phyloP scores from a whole-genome alignment of 2,113 vertebrate genomes.

The Rhea americana region DNA sequence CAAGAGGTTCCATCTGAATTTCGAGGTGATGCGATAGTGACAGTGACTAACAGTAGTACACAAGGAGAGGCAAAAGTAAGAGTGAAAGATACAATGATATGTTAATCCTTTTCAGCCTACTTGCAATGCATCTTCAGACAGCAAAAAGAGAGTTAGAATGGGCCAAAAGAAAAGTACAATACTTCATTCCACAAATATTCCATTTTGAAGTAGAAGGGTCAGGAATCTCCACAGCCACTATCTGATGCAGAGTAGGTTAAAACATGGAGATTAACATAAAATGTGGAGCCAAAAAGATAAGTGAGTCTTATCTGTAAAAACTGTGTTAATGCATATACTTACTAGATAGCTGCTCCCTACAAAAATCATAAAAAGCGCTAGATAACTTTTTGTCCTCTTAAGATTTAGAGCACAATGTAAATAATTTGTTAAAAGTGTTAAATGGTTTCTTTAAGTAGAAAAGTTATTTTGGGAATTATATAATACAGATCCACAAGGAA shows the following conservation, averaged over 20 bases:
- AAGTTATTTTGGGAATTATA: background rate
- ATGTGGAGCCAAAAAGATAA: background rate
- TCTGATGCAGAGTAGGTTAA: background rate
- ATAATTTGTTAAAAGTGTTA: background rate
- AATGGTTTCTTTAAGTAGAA: constrained; percentile 4
- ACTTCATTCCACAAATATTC: background rate
- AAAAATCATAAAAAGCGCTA: background rate
- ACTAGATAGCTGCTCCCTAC: background rate
- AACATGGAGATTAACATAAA: background rate
- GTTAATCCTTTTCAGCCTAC: background rate
- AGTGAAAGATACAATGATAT: background rate
- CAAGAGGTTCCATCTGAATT: background rate
- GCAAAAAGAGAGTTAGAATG: background rate
- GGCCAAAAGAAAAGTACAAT: background rate
- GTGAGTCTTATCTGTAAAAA: background rate
- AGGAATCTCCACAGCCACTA: background rate
- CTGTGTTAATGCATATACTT: background rate
- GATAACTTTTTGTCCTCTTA: background rate
- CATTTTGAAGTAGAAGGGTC: background rate
- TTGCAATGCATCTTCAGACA: background rate
- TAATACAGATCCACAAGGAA: background rate
- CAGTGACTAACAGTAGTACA: background rate
- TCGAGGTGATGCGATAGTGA: background rate
- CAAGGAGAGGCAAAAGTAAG: background rate
- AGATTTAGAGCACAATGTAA: background rate